Conservation (phyloP, 2,113 vertebrate species). For the Anas platyrhynchos region DNA sequence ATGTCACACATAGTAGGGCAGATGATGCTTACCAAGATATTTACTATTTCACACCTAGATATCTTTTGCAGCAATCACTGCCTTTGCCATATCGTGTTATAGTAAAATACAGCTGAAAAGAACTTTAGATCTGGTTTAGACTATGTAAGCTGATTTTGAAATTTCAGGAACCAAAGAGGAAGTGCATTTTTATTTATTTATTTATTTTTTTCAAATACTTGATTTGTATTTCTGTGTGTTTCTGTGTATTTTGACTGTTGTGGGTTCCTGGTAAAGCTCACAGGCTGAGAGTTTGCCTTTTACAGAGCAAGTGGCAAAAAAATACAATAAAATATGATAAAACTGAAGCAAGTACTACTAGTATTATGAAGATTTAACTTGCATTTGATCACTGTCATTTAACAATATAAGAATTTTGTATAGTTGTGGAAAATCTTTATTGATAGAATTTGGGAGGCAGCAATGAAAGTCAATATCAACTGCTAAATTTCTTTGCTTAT, state of each 20-base stretch:
- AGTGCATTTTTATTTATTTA: background rate
- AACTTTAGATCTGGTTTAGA: background rate
- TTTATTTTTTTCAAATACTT: background rate
- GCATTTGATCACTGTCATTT: background rate
- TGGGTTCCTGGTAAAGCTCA: background rate
- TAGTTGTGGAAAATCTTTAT: background rate
- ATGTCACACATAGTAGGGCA: background rate
- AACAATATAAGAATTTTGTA: background rate
- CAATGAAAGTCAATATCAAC: background rate
- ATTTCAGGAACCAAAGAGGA: background rate
- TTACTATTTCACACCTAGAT: background rate
- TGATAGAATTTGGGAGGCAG: background rate
- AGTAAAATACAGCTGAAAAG: background rate
- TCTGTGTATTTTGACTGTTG: background rate
- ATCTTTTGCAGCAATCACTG: background rate
- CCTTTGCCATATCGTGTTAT: background rate
- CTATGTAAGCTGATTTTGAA: background rate
- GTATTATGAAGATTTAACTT: background rate
- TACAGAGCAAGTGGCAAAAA: background rate
- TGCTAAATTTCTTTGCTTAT: background rate
- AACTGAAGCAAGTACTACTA: background rate
- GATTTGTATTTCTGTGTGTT: background rate
- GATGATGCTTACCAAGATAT: background rate
- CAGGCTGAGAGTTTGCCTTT: background rate
- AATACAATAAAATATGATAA: background rate